Percentiles rank a stretch among this genome's conserved stretches.
Conservation (phyloP, 2,888 invertebrate genomes). For the Amiota mariae region DNA sequence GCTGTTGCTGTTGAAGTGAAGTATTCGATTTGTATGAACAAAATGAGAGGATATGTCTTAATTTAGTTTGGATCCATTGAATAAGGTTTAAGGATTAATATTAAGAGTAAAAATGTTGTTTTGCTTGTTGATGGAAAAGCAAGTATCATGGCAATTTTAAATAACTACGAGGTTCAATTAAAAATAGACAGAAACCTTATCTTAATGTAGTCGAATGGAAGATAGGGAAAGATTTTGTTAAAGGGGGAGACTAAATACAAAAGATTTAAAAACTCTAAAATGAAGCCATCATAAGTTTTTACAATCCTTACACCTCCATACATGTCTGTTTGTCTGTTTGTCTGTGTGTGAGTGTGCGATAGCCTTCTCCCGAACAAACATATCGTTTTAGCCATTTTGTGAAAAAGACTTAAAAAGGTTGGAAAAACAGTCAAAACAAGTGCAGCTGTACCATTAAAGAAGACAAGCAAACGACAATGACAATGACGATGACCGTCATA, state of each 20-base stretch:
- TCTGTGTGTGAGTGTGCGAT: too few species aligned
- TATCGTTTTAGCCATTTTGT: too few species aligned
- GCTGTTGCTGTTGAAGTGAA: neutral
- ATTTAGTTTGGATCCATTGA: neutral
- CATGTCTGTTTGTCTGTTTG: too few species aligned
- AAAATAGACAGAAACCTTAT: neutral
- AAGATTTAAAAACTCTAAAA: constrained; percentile 65
- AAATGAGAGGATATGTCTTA: neutral
- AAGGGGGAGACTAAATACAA: constrained; percentile 42
- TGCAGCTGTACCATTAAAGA: constrained; percentile 66
- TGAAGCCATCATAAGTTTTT: constrained; percentile 67
- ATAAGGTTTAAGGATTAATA: neutral
- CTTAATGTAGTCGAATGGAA: neutral
- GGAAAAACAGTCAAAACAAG: constrained; percentile 57
- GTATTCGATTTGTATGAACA: too few species aligned
- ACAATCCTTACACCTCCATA: constrained; percentile 44
- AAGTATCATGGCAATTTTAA: neutral
- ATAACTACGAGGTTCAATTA: neutral
- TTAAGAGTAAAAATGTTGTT: neutral
- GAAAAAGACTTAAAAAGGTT: neutral
- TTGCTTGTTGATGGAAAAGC: neutral
- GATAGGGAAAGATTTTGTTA: constrained; percentile 34
- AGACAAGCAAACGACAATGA: constrained; percentile 58
- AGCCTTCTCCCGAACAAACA: constrained; percentile 31
- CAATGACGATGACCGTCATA: constrained; percentile 60